Evolutionary conservation across 2,797 vertebrate genomes (phyloP).

Genomic region (Pogonophryne albipinna): DNA sequence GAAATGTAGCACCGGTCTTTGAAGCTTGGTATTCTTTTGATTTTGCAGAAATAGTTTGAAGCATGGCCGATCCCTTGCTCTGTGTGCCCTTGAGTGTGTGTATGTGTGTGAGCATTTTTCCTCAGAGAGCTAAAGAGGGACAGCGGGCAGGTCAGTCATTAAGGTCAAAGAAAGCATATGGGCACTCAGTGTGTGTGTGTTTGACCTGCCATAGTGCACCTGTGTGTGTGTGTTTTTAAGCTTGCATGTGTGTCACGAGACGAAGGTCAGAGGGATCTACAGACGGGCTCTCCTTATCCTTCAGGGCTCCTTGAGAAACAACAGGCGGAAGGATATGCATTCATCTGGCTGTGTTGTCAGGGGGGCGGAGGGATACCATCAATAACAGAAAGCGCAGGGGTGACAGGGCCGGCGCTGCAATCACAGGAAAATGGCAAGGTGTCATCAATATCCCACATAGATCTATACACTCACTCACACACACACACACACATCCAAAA

Average conservation of each 20-base stretch:
- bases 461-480: slow-evolving; percentile 57
- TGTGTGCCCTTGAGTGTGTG: slow-evolving; percentile 64
- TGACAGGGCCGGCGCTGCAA: slow-evolving; percentile 85
- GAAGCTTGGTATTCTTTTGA: slow-evolving; percentile 77
- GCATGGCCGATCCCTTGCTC: slow-evolving; percentile 58
- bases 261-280: slow-evolving; percentile 76
- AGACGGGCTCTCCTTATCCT: slow-evolving; percentile 83
- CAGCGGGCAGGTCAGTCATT: slow-evolving; percentile 68
- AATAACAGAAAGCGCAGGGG: slow-evolving; percentile 83
- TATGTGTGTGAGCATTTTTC: slow-evolving; percentile 24
- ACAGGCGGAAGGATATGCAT: slow-evolving; percentile 86
- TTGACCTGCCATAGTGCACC: not conserved
- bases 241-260: slow-evolving; percentile 36
- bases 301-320: slow-evolving; percentile 86
- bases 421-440: slow-evolving; percentile 84
- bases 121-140: slow-evolving; percentile 67
- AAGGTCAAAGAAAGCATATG: slow-evolving; percentile 76
- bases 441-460: slow-evolving; percentile 86
- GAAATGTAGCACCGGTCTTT: slow-evolving; percentile 62
- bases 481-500: slow-evolving; percentile 8
- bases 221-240: slow-evolving; percentile 31
- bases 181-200: slow-evolving; percentile 60
- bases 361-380: slow-evolving; percentile 87
- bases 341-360: slow-evolving; percentile 86
- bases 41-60: slow-evolving; percentile 77